Evolutionary conservation across 2,113 vertebrate species (phyloP).

Genomic region (Glareola pratincola): DNA sequence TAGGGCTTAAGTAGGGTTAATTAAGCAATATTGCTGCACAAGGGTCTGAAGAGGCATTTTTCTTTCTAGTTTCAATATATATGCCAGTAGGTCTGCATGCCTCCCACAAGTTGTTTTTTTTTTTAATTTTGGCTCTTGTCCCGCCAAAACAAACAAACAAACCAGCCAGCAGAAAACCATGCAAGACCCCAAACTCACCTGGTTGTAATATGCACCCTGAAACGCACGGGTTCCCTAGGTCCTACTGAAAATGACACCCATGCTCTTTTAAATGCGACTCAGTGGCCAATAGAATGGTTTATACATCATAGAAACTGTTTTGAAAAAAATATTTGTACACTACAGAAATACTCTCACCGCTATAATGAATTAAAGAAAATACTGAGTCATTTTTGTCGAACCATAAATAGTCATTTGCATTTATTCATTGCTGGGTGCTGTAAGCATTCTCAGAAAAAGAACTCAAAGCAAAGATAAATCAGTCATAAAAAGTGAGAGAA

Average conservation of each 20-base stretch:
- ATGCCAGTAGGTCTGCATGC: not conserved
- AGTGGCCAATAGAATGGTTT: not conserved
- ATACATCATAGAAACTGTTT: not conserved
- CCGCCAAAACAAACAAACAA: not conserved
- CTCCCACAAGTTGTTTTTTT: not conserved
- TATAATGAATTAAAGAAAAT: slow-evolving; percentile 46
- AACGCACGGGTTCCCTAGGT: not conserved
- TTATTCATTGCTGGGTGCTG: slow-evolving; percentile 34
- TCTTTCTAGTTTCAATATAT: slow-evolving; percentile 38
- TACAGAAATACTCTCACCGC: not conserved
- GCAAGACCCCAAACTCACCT: not conserved
- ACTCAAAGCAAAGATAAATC: slow-evolving; percentile 43
- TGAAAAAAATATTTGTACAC: not conserved
- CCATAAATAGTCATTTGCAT: slow-evolving; percentile 52
- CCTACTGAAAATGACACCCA: not conserved
- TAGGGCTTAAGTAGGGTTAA: slow-evolving; percentile 72
- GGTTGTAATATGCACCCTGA: not conserved
- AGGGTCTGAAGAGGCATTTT: slow-evolving; percentile 52
- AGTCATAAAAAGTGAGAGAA: slow-evolving; percentile 49
- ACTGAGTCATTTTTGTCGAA: slow-evolving; percentile 15
- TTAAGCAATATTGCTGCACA: slow-evolving; percentile 69
- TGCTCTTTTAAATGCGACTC: not conserved
- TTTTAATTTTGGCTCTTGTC: not conserved
- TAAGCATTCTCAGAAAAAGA: slow-evolving; percentile 21
- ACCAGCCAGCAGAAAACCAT: not conserved